Evolutionary conservation across 2,888 invertebrate species (phyloP).

Genomic region (Drosophila melanocephala): DNA sequence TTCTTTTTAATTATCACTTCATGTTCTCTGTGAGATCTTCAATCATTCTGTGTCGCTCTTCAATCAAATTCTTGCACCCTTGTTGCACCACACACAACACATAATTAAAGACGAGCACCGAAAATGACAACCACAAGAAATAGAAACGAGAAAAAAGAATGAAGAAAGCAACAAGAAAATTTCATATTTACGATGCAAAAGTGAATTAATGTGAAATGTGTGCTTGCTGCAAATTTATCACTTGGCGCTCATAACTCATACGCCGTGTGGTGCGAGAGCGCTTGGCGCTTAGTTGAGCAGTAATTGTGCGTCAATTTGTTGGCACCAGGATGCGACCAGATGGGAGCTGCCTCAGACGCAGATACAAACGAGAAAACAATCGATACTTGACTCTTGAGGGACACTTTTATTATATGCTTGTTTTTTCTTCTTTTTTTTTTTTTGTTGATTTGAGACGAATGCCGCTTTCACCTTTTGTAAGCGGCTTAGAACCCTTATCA

Average conservation of each 20-base stretch:
- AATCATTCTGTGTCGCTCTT: slow-evolving; percentile 1
- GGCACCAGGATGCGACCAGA: slow-evolving; percentile 41
- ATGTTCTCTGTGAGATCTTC: background rate
- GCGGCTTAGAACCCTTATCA: slow-evolving; percentile 74
- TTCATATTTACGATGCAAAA: slow-evolving; percentile 20
- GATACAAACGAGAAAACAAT: background rate
- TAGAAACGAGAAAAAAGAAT: no score
- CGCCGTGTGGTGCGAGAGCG: slow-evolving; percentile 52
- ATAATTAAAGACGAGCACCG: slow-evolving; percentile 22
- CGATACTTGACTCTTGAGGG: background rate
- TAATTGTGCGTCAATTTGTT: slow-evolving; percentile 74
- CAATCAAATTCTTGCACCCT: background rate
- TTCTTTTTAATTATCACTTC: background rate
- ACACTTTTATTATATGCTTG: background rate
- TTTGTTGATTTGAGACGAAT: slow-evolving; percentile 1
- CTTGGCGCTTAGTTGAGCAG: slow-evolving; percentile 74
- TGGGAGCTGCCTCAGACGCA: slow-evolving; percentile 1
- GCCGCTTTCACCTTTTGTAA: slow-evolving; percentile 59
- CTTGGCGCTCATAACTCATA: slow-evolving; percentile 70
- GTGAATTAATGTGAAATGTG: slow-evolving; percentile 46
- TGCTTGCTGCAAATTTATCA: slow-evolving; percentile 61
- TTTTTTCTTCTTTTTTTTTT: no score
- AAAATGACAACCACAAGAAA: background rate
- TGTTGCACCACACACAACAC: slow-evolving; percentile 11
- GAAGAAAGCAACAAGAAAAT: background rate